Evolutionary conservation across 2,113 vertebrate species (phyloP).

Genomic region (Dolichotis patagonum): DNA sequence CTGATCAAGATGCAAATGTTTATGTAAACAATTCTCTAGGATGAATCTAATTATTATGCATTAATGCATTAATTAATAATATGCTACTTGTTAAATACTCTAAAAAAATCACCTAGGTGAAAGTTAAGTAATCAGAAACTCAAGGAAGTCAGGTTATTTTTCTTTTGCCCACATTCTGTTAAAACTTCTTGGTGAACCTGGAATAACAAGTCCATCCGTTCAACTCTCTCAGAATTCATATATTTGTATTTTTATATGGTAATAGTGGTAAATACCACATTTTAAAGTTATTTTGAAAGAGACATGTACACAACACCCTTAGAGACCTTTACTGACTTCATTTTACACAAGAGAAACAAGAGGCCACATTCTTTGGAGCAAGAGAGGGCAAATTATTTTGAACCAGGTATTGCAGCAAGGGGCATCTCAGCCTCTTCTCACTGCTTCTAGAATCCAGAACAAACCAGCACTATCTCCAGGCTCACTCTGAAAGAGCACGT

Average conservation of each 20-base stretch:
- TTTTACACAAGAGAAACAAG: not conserved
- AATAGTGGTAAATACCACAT: not conserved
- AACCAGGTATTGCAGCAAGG: not conserved
- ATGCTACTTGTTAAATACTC: not conserved
- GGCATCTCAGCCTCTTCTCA: not conserved
- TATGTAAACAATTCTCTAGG: not conserved
- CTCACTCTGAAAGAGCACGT: not conserved
- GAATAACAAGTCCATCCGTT: not conserved
- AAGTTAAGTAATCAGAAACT: not conserved
- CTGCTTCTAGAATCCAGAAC: not conserved
- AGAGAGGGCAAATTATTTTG: not conserved
- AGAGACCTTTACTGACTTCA: not conserved
- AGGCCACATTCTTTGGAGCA: not conserved
- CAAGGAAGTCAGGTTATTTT: not conserved
- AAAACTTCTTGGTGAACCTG: not conserved
- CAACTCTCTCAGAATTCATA: not conserved
- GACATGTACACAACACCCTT: not conserved
- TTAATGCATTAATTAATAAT: not conserved
- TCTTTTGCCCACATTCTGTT: not conserved
- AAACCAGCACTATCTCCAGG: not conserved
- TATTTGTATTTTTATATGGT: not conserved
- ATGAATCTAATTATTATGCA: not conserved
- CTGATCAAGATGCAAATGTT: too few relatives aligned
- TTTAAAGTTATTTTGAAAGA: constrained; percentile 14
- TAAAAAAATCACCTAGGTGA: not conserved